Percentiles rank a stretch among this genome's conserved stretches.
phyloP scores from a whole-genome alignment of 2,113 vertebrate species.

The Mungos mungo region DNA sequence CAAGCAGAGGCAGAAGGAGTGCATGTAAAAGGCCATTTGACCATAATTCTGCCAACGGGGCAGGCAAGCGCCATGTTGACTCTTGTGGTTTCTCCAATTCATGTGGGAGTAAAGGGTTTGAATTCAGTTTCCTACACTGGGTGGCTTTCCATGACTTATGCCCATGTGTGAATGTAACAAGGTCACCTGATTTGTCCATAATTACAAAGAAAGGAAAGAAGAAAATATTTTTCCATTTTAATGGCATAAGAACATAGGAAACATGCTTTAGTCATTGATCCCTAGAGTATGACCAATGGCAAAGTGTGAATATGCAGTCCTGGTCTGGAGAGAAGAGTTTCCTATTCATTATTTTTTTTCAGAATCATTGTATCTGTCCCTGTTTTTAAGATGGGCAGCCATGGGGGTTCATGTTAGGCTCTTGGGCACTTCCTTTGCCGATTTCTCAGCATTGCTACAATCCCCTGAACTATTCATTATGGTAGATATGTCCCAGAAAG shows the following conservation, averaged over 20 bases:
- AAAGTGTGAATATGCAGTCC: not conserved
- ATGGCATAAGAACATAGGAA: not conserved
- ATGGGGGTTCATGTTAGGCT: not conserved
- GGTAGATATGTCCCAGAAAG: not conserved
- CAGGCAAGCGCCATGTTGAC: not conserved
- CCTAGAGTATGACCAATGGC: not conserved
- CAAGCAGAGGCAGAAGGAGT: constrained; percentile 31
- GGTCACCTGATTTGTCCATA: not conserved
- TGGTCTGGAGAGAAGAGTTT: not conserved
- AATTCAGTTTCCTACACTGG: not conserved
- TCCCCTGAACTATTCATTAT: not conserved
- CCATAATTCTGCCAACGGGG: not conserved
- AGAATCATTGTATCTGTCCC: not conserved
- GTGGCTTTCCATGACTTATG: not conserved
- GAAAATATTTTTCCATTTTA: not conserved
- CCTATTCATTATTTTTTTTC: not conserved
- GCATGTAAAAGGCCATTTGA: not conserved
- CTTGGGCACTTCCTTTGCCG: not conserved
- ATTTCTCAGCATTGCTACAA: not conserved
- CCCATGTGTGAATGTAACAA: not conserved
- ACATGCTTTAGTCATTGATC: not conserved
- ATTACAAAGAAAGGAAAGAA: not conserved
- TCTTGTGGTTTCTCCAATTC: not conserved
- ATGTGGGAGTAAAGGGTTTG: not conserved
- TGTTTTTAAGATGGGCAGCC: not conserved